Conservation (phyloP, 2,113 vertebrate species). For the Plectropomus leopardus region DNA sequence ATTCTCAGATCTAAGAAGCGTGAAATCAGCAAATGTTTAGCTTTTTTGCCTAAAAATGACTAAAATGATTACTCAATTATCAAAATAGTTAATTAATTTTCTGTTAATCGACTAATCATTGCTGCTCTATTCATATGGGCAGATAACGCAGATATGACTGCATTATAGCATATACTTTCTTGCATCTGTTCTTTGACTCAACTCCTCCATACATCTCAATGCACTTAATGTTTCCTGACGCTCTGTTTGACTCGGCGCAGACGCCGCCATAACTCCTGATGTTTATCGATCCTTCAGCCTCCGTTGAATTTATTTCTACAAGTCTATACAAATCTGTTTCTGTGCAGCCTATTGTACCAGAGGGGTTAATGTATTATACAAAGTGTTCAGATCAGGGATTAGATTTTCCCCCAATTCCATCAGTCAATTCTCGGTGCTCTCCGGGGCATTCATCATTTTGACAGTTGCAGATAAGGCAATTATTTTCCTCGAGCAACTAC, state of each 20-base stretch:
- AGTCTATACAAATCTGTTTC: slow-evolving; percentile 81
- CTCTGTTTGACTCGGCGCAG: slow-evolving; percentile 54
- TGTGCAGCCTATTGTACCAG: slow-evolving; percentile 74
- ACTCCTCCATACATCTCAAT: slow-evolving; percentile 49
- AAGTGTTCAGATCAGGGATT: slow-evolving; percentile 85
- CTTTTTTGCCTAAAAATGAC: too few species aligned
- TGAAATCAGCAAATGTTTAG: too few species aligned
- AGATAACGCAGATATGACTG: slow-evolving; percentile 25
- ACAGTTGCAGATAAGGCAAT: slow-evolving; percentile 88
- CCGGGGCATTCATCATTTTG: slow-evolving; percentile 86
- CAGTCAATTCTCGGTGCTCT: slow-evolving; percentile 84
- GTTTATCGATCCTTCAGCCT: slow-evolving; percentile 77
- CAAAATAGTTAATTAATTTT: too few species aligned
- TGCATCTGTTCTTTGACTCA: slow-evolving; percentile 19
- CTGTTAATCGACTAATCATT: too few species aligned
- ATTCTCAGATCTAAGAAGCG: too few species aligned
- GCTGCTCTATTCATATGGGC: not conserved
- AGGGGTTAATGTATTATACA: slow-evolving; percentile 84
- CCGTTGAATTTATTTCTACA: slow-evolving; percentile 73
- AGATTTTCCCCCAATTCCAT: slow-evolving; percentile 83
- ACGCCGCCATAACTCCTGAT: slow-evolving; percentile 66
- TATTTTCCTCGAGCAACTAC: slow-evolving; percentile 86
- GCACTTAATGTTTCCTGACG: slow-evolving; percentile 40
- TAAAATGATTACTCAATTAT: too few species aligned
- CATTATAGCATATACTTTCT: not conserved